Evolutionary conservation across 2,797 vertebrate species (phyloP).

Genomic region (Enteromius fasciolatus): DNA sequence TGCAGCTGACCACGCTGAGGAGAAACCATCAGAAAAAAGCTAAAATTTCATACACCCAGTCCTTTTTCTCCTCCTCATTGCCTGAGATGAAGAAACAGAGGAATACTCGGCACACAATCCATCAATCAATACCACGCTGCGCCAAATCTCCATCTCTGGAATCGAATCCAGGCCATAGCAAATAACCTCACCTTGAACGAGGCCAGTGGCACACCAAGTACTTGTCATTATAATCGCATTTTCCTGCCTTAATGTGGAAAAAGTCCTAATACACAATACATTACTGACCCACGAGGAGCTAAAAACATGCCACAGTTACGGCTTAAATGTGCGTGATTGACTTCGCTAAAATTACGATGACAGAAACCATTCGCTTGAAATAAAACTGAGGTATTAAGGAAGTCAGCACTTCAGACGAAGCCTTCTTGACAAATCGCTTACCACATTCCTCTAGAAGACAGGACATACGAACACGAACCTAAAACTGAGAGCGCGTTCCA

Average conservation of each 20-base stretch:
- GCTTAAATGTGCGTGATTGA: neutral
- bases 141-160: constrained; percentile 62
- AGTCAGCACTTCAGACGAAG: constrained; percentile 19
- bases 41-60: constrained; percentile 43
- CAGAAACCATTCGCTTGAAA: constrained; percentile 18
- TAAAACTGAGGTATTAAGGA: neutral
- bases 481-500: constrained; percentile 19
- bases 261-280: constrained; percentile 19
- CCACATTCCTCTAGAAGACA: constrained; percentile 26
- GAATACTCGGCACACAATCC: constrained; percentile 54
- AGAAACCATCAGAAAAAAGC: constrained; percentile 39
- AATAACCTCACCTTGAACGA: constrained; percentile 47
- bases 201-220: constrained; percentile 34
- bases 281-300: constrained; percentile 30
- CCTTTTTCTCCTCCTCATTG: constrained; percentile 47
- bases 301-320: neutral
- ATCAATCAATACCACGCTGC: constrained; percentile 67
- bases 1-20: constrained; percentile 43
- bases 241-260: constrained; percentile 43
- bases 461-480: constrained; percentile 4
- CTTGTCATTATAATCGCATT: constrained; percentile 42
- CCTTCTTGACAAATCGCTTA: constrained; percentile 13
- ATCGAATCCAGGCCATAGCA: constrained; percentile 64
- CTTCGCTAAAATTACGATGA: constrained; percentile 12
- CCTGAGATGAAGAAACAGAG: constrained; percentile 56